phyloP scores from a whole-genome alignment of 2,888 invertebrate genomes.

The Hypomecis atomaria region DNA sequence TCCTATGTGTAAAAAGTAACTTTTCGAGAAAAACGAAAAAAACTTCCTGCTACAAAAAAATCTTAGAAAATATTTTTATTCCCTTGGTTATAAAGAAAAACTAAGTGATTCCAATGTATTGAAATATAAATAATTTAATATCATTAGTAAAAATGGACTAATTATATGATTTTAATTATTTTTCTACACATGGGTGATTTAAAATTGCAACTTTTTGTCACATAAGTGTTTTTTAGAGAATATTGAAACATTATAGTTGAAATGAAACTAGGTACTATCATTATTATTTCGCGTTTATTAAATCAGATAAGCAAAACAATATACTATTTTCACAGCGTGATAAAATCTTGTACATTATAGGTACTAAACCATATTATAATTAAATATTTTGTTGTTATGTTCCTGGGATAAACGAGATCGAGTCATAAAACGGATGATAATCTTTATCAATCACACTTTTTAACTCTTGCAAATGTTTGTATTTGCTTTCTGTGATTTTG shows the following conservation, averaged over 20 bases:
- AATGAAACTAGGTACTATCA: conserved; percentile 1
- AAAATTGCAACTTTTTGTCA: conserved; percentile 1
- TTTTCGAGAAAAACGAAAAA: too few species aligned
- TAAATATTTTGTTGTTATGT: neutral
- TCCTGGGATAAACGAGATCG: conserved; percentile 1
- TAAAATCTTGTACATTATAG: conserved; percentile 1
- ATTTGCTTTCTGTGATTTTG: conserved; percentile 16
- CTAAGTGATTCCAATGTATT: too few species aligned
- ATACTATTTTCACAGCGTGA: conserved; percentile 1
- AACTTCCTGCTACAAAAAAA: too few species aligned
- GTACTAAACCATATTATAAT: neutral
- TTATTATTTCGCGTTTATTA: neutral
- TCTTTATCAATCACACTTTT: conserved; percentile 9
- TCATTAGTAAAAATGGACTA: too few species aligned
- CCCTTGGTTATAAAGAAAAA: too few species aligned
- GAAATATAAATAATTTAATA: too few species aligned
- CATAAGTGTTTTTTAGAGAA: neutral
- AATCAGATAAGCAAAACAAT: neutral
- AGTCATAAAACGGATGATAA: conserved; percentile 9
- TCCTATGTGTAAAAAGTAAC: too few species aligned
- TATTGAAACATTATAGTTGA: conserved; percentile 1
- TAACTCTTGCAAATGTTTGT: conserved; percentile 4
- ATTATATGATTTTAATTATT: too few species aligned
- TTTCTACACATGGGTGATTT: too few species aligned
- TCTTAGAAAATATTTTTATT: too few species aligned